These are phyloP conservation scores for Helicoverpa armigera DNA, from an alignment of 1,140 invertebrate species.

Conservation along the genomic window DNA sequence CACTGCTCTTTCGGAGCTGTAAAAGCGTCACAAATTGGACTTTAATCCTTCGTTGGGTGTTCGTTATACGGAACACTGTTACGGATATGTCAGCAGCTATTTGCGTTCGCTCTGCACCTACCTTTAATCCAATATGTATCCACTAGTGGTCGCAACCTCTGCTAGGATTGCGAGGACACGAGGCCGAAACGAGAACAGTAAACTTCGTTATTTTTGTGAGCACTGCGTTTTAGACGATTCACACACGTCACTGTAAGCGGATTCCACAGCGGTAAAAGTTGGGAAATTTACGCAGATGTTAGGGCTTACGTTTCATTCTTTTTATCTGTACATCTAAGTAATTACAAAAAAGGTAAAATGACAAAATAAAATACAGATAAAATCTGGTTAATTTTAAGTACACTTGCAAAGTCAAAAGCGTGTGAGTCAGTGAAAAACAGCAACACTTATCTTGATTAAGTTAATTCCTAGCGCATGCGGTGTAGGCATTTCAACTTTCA, in stretches of 20 bases:
- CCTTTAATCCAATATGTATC: neutral
- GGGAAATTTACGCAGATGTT: too few species aligned
- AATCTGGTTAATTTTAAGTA: neutral
- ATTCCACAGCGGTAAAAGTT: too few species aligned
- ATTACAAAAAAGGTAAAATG: too few species aligned
- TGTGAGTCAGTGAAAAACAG: neutral
- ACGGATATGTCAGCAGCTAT: conserved; percentile 11
- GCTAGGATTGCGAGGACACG: too few species aligned
- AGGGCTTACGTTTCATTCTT: too few species aligned
- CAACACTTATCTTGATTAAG: conserved; percentile 25
- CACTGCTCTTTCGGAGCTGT: neutral
- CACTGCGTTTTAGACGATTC: neutral
- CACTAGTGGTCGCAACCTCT: conserved; percentile 6
- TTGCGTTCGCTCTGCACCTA: neutral
- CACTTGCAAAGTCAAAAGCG: neutral
- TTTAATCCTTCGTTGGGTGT: neutral
- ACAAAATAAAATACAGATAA: too few species aligned
- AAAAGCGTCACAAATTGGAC: neutral
- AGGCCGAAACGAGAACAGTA: neutral
- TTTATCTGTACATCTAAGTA: too few species aligned
- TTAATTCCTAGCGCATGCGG: conserved; percentile 17
- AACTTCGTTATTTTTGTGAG: neutral
- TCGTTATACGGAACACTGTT: neutral
- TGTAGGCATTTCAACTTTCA: conserved; percentile 32
- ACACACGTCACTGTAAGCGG: too few species aligned